Evolutionary conservation across 2,888 invertebrate genomes (phyloP), one percentile per base, ranked within the genome.

Genomic region (Scaptomyza reducta): DNA sequence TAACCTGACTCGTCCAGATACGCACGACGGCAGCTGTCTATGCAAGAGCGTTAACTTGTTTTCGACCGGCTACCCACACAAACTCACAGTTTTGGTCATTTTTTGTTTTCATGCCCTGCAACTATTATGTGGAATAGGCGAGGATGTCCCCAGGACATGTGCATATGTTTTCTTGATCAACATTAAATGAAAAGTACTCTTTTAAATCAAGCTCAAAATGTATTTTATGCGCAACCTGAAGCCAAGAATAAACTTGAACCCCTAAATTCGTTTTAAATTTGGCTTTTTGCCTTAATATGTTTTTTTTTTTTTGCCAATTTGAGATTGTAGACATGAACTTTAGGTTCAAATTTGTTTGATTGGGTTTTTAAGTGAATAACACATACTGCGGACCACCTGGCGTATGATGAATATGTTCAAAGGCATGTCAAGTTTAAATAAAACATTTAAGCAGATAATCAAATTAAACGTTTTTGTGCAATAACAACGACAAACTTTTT

Each of bases 1-100:
- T 87, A 84, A 84, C 81, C 85, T 84, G 83, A 77, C 83, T 81
- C 69, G 59, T 13, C 64, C 82, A 83, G 82, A 77, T 80, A 80
- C 81, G 69, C 65, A 65, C 65, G 45, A 33, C 62, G 78, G 54
- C 80, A 74, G 79, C 80, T 77, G 72, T 67, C 78, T 49, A 29
- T 60, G 74, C 45, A 44, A 53, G 31, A 74, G 70, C 70, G 71
- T 82, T 79, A 76, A 70, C 74, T 70, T 68, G 65, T 70, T 70
- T 69, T 56, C 59, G 50, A 35, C 44, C 45, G 45, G 44, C 66
- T 38, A 4, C 14, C 7, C 38, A 14, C 16, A 16, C 16, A 16
- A 22, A 22, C 3, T 22, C 3, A 22, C 22, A 22, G 22, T 22
- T 22, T 3, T 1, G 22, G 22, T 22, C 1, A 22, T 22, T 22